Base-by-base conservation (phyloP, 2,113 vertebrate species). In the Corythornis madagascariensis region DNA sequence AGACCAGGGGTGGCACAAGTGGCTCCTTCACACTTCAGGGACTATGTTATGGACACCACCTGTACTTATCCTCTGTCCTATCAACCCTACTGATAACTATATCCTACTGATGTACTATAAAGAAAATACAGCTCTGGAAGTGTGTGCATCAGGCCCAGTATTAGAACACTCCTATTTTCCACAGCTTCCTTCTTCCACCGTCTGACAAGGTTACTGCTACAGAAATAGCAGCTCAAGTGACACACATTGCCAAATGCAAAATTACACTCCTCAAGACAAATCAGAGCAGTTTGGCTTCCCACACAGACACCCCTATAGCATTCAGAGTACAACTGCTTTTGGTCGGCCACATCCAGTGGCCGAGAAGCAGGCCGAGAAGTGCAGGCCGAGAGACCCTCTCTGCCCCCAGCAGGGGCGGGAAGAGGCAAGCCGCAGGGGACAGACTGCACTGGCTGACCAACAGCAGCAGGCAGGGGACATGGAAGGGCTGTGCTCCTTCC, bases 331-430 rank as follows among this genome's bases (percentile, higher is more conserved):
- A 83, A 71, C 2, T 29, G 24, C 12, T 66, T 91, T 70, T 60
- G 42, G 50, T 56, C 19, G 6, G 40, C 19, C 22, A 63, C 7
- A 1, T 52, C 26, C 1, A 0, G 19, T 3, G 3, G 3, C 0
- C 31, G 24, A 67, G 52, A 47, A 80, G 21, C 25, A 76, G 31
- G 78, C 25, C 3, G 5, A 70, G 74, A 76, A 38, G 38, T 9
- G 21, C 25, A 76, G 31, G 78, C 25, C 3, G 5, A 73, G 74
- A 76, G 18, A 26, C 18, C 16, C 28, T 17, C 2, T 0, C 0
- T 56, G 57, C 40, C 2, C 2, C 28, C 42, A 71, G 31, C 35
- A 57, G 67, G 6, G 3, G 4, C 55, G 47, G 48, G 64, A 52
- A 55, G 24, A 26, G 55, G 55, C 61, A 89, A 73, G 59, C 43